Evolutionary conservation across 30 jellyfish, hydroid and myxozoan genomes (phyloP).

Genomic region (Pelagia noctiluca): DNA sequence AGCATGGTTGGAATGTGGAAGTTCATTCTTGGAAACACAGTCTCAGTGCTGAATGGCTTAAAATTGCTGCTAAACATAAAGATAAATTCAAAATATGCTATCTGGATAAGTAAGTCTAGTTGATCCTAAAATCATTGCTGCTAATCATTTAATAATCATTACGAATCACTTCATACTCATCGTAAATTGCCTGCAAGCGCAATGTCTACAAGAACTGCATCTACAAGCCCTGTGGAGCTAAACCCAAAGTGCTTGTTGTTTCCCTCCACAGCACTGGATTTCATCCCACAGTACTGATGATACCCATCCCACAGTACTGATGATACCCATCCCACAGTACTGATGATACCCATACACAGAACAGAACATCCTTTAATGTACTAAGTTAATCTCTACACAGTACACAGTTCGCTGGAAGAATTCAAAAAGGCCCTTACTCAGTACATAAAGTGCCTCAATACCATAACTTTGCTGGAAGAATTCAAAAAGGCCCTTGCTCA

Average conservation of each 20-base stretch:
- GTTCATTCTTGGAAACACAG: conserved; percentile 94
- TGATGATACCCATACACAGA: no score
- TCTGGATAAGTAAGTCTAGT: conserved; percentile 77
- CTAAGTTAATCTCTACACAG: no score
- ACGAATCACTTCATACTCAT: neutral
- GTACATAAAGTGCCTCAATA: no score
- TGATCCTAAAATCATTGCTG: neutral
- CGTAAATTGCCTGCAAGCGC: neutral
- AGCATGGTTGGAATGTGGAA: conserved; percentile 97
- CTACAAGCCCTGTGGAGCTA: neutral
- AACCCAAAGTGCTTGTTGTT: neutral
- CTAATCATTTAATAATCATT: neutral
- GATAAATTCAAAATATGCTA: conserved; percentile 51
- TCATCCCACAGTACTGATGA: no score
- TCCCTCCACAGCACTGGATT: no score
- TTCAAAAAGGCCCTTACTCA: no score
- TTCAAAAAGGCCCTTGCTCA: no score
- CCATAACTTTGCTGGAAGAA: no score
- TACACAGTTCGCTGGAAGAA: no score
- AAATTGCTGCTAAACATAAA: conserved; percentile 77
- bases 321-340: no score
- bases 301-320: no score
- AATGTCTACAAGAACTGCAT: neutral
- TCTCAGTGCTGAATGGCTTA: conserved; percentile 94
- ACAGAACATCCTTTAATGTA: no score